Evolutionary conservation across 2,113 vertebrate genomes (phyloP).

Genomic region (Mormoops blainvillei): DNA sequence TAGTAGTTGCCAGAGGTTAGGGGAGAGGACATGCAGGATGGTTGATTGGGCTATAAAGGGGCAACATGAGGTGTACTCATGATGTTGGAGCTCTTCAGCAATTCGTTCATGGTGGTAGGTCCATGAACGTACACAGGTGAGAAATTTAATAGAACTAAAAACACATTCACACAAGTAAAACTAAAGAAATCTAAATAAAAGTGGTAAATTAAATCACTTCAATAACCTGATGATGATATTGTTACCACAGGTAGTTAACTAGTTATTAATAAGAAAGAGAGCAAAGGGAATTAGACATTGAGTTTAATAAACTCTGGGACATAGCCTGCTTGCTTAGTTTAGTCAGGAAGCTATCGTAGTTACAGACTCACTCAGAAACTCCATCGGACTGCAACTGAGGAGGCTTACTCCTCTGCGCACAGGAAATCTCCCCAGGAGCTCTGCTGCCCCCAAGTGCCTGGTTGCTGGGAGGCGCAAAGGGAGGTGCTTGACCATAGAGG

Average conservation of each 20-base stretch:
- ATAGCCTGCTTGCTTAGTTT: too few relatives aligned
- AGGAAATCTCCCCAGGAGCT: too few relatives aligned
- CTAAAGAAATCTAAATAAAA: background rate
- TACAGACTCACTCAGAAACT: too few relatives aligned
- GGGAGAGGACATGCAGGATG: rapidly evolving
- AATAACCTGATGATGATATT: background rate
- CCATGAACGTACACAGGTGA: background rate
- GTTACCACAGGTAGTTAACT: background rate
- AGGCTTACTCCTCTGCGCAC: too few relatives aligned
- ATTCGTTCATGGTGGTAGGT: background rate
- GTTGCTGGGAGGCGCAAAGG: too few relatives aligned
- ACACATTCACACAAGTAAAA: background rate
- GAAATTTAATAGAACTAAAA: background rate
- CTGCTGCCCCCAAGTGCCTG: too few relatives aligned
- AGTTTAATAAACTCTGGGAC: too few relatives aligned
- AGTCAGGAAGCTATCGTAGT: too few relatives aligned
- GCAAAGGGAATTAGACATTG: background rate
- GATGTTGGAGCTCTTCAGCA: background rate
- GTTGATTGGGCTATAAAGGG: background rate
- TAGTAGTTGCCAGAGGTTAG: background rate
- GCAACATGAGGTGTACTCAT: background rate
- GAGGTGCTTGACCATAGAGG: too few relatives aligned
- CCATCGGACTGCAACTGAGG: too few relatives aligned
- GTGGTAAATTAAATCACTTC: background rate
- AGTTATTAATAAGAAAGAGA: background rate